Evolutionary conservation across 2,797 vertebrate species (phyloP).

Genomic region (Amniataba percoides): DNA sequence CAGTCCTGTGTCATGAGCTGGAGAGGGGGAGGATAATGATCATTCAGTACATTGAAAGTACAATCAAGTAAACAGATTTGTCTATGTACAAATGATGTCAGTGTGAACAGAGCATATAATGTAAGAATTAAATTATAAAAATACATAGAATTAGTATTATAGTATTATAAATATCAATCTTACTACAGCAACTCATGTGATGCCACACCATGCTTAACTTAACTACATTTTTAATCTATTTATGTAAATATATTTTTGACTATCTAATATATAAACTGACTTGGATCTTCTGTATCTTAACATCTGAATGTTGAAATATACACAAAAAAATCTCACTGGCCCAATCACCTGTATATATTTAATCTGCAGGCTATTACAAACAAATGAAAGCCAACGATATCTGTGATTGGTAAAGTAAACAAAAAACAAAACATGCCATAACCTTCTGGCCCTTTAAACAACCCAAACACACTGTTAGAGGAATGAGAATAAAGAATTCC

Average conservation of each 20-base stretch:
- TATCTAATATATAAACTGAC: neutral
- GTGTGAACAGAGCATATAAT: neutral
- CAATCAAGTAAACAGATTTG: neutral
- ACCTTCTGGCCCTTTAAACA: accelerated
- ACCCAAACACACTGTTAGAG: neutral
- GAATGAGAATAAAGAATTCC: too few relatives aligned
- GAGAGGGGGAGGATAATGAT: conserved; percentile 31
- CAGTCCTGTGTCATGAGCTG: conserved; percentile 98
- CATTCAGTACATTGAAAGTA: neutral
- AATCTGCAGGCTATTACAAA: neutral
- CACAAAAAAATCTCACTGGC: neutral
- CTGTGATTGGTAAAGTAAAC: neutral
- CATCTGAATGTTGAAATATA: neutral
- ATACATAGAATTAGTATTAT: too few relatives aligned
- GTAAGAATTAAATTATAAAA: neutral
- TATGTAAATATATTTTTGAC: neutral
- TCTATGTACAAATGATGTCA: neutral
- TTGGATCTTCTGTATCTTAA: neutral
- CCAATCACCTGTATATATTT: neutral
- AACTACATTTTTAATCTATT: neutral
- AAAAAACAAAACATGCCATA: neutral
- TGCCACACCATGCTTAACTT: neutral
- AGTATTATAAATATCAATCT: neutral
- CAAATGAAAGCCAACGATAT: neutral
- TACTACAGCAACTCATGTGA: neutral